Percentiles rank a stretch among this genome's conserved stretches.
phyloP scores from a whole-genome alignment of 2,113 vertebrate genomes.

The Callocephalon fimbriatum region DNA sequence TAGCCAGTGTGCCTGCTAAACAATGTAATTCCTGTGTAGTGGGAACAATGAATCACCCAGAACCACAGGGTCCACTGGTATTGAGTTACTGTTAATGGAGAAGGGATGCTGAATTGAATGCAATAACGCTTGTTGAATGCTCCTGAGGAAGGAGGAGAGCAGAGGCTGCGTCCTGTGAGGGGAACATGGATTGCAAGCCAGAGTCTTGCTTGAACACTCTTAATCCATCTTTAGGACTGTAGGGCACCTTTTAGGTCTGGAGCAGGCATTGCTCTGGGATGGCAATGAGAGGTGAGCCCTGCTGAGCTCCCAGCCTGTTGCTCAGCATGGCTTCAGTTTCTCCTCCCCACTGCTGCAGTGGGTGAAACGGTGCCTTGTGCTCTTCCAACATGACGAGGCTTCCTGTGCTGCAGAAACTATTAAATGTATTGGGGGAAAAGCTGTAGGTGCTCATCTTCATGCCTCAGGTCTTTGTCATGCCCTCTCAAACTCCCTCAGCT shows the following conservation, averaged over 20 bases:
- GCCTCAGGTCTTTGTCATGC: not conserved
- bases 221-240: not conserved
- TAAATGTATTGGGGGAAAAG: not conserved
- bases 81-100: slow-evolving; percentile 30
- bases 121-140: not conserved
- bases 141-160: not conserved
- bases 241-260: not conserved
- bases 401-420: not conserved
- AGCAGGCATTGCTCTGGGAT: not conserved
- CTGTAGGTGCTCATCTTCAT: not conserved
- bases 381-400: not conserved
- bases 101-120: slow-evolving; percentile 4
- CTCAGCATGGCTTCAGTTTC: not conserved
- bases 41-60: not conserved
- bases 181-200: not conserved
- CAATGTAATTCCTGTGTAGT: not conserved
- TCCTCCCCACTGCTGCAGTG: not conserved
- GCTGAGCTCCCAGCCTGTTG: not conserved
- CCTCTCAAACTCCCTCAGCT: not conserved
- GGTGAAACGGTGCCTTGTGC: accelerated
- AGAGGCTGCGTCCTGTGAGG: not conserved
- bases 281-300: not conserved
- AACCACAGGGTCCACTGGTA: not conserved
- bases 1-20: not conserved
- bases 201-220: not conserved